Evolutionary conservation across 2,113 vertebrate genomes (phyloP).

Genomic region (Anhinga anhinga): DNA sequence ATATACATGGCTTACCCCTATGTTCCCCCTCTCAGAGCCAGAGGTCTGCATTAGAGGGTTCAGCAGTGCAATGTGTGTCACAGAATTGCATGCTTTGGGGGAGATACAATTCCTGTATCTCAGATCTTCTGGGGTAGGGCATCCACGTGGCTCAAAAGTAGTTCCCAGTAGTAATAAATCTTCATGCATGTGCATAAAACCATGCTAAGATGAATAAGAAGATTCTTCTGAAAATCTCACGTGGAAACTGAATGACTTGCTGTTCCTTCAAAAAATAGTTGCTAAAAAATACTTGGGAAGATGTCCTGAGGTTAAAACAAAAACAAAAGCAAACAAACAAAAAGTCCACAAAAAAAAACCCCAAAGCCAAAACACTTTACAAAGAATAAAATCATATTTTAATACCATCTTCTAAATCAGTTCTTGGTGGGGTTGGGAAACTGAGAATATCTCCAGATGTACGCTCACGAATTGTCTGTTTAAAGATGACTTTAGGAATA

Average conservation of each 20-base stretch:
- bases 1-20: neutral
- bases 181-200: neutral
- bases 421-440: neutral
- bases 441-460: neutral
- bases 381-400: neutral
- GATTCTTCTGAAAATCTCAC: neutral
- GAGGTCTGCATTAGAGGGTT: neutral
- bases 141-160: neutral
- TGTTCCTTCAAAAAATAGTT: neutral
- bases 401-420: neutral
- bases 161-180: neutral
- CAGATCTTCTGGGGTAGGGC: neutral
- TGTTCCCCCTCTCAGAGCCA: neutral
- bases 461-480: neutral
- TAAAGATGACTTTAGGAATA: neutral
- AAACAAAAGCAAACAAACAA: no score
- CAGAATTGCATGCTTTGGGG: neutral
- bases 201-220: neutral
- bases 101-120: neutral
- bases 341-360: neutral
- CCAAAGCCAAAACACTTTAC: rapidly evolving
- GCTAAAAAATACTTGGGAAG: neutral
- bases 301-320: neutral
- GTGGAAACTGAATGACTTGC: neutral
- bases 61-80: neutral